phyloP scores from a whole-genome alignment of 2,113 vertebrate genomes.

The Cichladusa arquata region DNA sequence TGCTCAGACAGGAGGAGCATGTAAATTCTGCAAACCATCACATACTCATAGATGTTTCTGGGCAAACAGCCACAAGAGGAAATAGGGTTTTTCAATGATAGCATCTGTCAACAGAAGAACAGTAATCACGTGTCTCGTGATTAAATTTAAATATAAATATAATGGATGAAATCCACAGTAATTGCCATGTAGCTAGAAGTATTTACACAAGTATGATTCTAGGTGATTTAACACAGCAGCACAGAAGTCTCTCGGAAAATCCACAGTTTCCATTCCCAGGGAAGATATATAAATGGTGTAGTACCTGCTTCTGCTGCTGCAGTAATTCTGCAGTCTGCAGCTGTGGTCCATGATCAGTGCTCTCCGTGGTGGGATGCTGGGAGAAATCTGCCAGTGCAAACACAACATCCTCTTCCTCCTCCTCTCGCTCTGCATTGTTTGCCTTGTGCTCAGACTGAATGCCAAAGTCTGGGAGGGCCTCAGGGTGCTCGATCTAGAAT shows the following conservation, averaged over 20 bases:
- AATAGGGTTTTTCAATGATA: constrained; percentile 46
- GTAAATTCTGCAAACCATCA: constrained; percentile 13
- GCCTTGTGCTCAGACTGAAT: constrained; percentile 68
- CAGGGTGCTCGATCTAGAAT: constrained; percentile 82
- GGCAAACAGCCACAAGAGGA: constrained; percentile 51
- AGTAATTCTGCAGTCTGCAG: constrained; percentile 78
- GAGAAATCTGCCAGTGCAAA: constrained; percentile 70
- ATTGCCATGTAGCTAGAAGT: background rate
- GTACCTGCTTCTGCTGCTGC: constrained; percentile 89
- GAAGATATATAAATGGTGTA: background rate
- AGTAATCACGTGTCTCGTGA: background rate
- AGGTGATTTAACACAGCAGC: background rate
- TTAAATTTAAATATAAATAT: constrained; percentile 54
- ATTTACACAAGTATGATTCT: background rate
- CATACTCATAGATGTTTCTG: constrained; percentile 38
- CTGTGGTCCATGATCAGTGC: constrained; percentile 60
- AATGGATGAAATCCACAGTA: constrained; percentile 16
- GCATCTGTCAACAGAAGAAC: constrained; percentile 23
- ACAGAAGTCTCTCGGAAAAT: background rate
- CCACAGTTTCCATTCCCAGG: background rate
- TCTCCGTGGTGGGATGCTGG: constrained; percentile 58
- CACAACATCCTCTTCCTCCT: constrained; percentile 54
- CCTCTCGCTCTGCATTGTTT: constrained; percentile 64
- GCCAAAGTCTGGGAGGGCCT: constrained; percentile 77
- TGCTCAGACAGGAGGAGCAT: background rate